Evolutionary conservation across 2,797 vertebrate species (phyloP).

Genomic region (Otolemur crassicaudatus): DNA sequence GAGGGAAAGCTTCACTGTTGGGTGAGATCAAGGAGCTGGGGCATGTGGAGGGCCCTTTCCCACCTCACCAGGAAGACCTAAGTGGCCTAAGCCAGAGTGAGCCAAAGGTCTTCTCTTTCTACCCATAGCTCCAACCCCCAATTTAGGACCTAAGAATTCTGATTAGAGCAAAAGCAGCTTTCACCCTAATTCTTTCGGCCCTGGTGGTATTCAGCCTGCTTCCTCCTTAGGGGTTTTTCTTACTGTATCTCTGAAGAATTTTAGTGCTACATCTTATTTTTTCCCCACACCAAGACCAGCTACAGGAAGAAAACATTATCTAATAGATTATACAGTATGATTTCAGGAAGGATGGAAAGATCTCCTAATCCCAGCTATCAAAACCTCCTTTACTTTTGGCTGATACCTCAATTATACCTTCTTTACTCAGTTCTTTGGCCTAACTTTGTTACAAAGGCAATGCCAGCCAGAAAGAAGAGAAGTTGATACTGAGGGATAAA

Average conservation of each 20-base stretch:
- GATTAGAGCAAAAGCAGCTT: not conserved
- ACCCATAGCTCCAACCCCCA: not conserved
- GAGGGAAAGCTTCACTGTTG: not conserved
- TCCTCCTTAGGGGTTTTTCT: not conserved
- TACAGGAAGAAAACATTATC: not conserved
- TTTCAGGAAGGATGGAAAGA: not conserved
- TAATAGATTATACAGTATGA: not conserved
- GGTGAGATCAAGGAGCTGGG: not conserved
- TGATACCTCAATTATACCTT: not conserved
- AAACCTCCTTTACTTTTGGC: not conserved
- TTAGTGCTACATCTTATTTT: not conserved
- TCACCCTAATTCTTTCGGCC: not conserved
- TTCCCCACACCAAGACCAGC: not conserved
- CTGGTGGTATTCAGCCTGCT: not conserved
- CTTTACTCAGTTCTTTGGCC: not conserved
- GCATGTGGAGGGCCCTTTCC: accelerated
- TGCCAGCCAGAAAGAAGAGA: not conserved
- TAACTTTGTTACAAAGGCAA: not conserved
- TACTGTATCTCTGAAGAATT: not conserved
- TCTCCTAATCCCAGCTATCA: not conserved
- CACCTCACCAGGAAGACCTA: not conserved
- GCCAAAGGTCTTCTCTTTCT: not conserved
- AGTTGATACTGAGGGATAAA: not conserved
- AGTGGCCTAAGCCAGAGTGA: not conserved
- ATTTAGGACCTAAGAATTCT: not conserved